Percentiles rank a stretch among this genome's conserved stretches.
Conservation (phyloP, 2,888 invertebrate genomes). For the Cephalotes varians region DNA sequence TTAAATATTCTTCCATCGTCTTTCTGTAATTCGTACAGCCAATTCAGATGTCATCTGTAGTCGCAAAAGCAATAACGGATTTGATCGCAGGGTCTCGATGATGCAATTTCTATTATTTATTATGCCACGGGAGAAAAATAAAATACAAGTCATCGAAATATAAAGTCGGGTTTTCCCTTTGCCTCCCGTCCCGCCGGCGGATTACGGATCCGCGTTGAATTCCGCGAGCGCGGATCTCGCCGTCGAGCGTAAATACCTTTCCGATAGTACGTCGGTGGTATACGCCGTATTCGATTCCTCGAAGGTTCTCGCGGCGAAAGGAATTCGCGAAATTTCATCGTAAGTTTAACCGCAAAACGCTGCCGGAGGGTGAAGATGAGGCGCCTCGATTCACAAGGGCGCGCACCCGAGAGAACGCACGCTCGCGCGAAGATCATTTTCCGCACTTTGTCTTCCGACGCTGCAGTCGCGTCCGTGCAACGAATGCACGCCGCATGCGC, state of each 20-base stretch:
- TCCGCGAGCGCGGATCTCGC: slow-evolving; percentile 49
- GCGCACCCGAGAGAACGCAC: background rate
- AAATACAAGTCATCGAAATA: background rate
- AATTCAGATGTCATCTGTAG: background rate
- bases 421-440: slow-evolving; percentile 32
- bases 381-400: background rate
- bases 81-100: background rate
- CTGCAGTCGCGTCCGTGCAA: slow-evolving; percentile 22
- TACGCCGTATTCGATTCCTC: slow-evolving; percentile 9
- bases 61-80: background rate
- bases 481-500: slow-evolving; percentile 31
- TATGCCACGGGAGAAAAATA: background rate
- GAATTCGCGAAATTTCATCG: slow-evolving; percentile 45
- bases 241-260: slow-evolving; percentile 62
- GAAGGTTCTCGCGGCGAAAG: slow-evolving; percentile 3
- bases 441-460: slow-evolving; percentile 24
- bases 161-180: slow-evolving; percentile 16
- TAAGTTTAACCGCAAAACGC: slow-evolving; percentile 28
- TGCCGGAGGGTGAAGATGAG: background rate
- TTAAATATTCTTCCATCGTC: background rate
- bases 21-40: background rate
- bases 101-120: slow-evolving; percentile 31
- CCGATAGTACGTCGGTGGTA: slow-evolving; percentile 45
- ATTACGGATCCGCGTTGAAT: slow-evolving; percentile 59
- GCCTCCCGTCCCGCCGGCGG: background rate